These are phyloP conservation scores for Tinea pellionella DNA, from an alignment of 2,888 invertebrate genomes.

Conservation along the genomic window DNA sequence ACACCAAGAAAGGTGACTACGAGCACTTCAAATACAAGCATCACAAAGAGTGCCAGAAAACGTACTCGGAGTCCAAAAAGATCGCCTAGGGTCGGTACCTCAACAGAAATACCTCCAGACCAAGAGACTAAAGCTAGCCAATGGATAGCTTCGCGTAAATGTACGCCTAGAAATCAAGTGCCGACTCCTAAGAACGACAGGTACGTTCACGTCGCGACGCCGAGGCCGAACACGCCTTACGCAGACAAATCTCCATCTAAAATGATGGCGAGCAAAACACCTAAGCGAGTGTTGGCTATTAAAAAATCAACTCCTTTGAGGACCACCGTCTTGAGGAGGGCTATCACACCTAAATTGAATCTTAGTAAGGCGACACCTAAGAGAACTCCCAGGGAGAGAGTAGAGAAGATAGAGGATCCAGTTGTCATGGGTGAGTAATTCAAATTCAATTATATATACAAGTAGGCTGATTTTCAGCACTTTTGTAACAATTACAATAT, in stretches of 20 bases:
- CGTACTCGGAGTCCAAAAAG: background rate
- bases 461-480: too few species aligned
- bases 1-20: conserved; percentile 8
- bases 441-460: background rate
- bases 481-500: too few species aligned
- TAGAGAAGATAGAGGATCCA: conserved; percentile 40
- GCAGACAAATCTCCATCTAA: conserved; percentile 5
- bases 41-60: background rate
- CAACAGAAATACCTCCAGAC: conserved; percentile 15
- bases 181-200: background rate
- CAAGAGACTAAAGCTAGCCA: conserved; percentile 35
- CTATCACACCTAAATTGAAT: conserved; percentile 10
- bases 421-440: conserved; percentile 30
- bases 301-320: conserved; percentile 30
- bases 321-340: conserved; percentile 26
- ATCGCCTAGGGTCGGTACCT: background rate
- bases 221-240: conserved; percentile 13
- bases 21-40: conserved; percentile 17
- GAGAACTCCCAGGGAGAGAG: background rate
- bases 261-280: conserved; percentile 1
- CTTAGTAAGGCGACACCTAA: background rate
- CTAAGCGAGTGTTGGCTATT: background rate
- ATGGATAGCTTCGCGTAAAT: conserved; percentile 49
- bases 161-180: conserved; percentile 22
- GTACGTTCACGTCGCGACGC: conserved; percentile 13